These are phyloP conservation scores for Tetrapedia diversipes DNA, from an alignment of 2,888 invertebrate species.

Conservation along the genomic window DNA sequence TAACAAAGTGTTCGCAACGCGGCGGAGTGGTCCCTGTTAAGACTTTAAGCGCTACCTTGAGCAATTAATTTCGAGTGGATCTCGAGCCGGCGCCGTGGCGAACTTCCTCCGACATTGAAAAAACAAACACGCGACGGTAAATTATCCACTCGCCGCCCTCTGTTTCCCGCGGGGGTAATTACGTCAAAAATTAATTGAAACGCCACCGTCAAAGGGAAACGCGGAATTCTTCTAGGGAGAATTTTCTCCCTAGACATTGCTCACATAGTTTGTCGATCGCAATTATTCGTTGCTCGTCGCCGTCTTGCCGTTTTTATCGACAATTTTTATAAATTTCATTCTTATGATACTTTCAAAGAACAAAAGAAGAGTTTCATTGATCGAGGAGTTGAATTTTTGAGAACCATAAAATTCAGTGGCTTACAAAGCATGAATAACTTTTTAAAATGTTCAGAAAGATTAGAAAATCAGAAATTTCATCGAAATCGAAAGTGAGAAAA, in stretches of 20 bases:
- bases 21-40: constrained; percentile 34
- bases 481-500: too few species aligned
- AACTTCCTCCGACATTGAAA: constrained; percentile 44
- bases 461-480: too few species aligned
- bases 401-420: too few species aligned
- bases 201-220: constrained; percentile 11
- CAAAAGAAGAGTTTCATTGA: too few species aligned
- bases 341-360: too few species aligned
- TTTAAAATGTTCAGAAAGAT: too few species aligned
- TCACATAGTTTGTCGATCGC: neutral
- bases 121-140: constrained; percentile 34
- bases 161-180: constrained; percentile 22
- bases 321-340: too few species aligned
- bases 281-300: neutral
- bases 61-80: constrained; percentile 64
- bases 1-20: constrained; percentile 53
- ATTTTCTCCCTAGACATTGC: neutral
- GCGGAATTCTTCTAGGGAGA: neutral
- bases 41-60: constrained; percentile 56
- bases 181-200: constrained; percentile 26
- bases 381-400: too few species aligned
- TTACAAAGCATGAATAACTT: too few species aligned
- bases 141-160: constrained; percentile 26
- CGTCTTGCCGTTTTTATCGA: too few species aligned
- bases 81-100: constrained; percentile 37